Evolutionary conservation across 1,140 invertebrate species (phyloP).

Genomic region (Lordiphosa stackelbergi): DNA sequence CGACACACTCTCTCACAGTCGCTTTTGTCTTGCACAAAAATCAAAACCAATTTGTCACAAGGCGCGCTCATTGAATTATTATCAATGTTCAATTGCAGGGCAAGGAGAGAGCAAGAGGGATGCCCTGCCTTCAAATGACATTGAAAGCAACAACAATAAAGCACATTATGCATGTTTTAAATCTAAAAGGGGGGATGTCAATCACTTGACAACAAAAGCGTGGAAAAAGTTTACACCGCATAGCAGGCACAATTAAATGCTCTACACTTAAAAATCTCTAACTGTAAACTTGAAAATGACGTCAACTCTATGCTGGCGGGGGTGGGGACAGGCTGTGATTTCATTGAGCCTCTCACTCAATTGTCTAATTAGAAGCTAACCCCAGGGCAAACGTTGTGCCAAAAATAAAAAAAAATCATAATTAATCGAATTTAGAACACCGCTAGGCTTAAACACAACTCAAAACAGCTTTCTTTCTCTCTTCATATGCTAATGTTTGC

Average conservation of each 20-base stretch:
- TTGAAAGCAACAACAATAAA: conserved; percentile 57
- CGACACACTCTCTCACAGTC: conserved; percentile 29
- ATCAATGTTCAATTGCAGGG: conserved; percentile 60
- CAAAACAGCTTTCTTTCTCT: conserved; percentile 17
- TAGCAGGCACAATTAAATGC: conserved; percentile 22
- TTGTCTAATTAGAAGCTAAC: conserved; percentile 64
- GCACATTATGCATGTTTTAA: conserved; percentile 62
- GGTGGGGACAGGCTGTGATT: conserved; percentile 29
- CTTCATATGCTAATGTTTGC: conserved; percentile 54
- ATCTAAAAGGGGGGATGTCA: conserved; percentile 44
- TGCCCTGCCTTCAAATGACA: conserved; percentile 41
- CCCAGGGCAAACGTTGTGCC: conserved; percentile 24
- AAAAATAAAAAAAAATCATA: conserved; percentile 60
- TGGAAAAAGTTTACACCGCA: conserved; percentile 28
- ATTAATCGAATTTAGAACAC: conserved; percentile 71
- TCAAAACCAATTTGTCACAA: conserved; percentile 74
- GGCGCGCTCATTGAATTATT: conserved; percentile 55
- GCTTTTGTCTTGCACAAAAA: conserved; percentile 41
- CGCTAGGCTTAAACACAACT: conserved; percentile 41
- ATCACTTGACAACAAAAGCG: conserved; percentile 47
- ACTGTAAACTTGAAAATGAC: conserved; percentile 31
- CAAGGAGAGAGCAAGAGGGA: conserved; percentile 9
- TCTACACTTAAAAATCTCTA: conserved; percentile 19
- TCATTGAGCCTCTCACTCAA: conserved; percentile 38
- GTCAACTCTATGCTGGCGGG: conserved; percentile 33